Conservation (phyloP, 2,113 vertebrate species). For the Meles meles region DNA sequence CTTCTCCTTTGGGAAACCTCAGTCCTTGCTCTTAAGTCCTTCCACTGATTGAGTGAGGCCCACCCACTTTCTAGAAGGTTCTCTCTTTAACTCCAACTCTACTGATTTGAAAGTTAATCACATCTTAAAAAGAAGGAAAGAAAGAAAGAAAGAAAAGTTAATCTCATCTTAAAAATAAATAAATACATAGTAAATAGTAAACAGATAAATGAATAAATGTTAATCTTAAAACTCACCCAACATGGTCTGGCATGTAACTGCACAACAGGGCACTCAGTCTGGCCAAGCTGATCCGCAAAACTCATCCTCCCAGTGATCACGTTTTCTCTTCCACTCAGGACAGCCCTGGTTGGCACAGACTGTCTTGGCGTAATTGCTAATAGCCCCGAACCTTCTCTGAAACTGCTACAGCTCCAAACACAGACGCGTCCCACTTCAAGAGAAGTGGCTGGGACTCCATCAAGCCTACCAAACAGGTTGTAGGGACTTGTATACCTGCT, state of each 20-base stretch:
- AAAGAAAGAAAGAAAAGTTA: too few species aligned
- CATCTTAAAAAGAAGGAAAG: too few species aligned
- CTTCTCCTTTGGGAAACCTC: background rate
- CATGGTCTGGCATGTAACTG: background rate
- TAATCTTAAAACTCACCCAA: background rate
- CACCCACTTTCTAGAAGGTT: fast-evolving
- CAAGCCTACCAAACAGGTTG: background rate
- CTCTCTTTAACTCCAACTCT: background rate
- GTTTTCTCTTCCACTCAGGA: too few species aligned
- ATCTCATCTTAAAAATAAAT: too few species aligned
- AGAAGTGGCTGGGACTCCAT: background rate
- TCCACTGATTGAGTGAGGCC: background rate
- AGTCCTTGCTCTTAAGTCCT: background rate
- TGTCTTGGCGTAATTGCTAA: background rate
- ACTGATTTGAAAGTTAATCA: background rate
- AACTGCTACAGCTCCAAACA: background rate
- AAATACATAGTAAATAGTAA: too few species aligned
- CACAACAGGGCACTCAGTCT: fast-evolving
- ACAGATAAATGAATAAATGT: too few species aligned
- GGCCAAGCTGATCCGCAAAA: fast-evolving
- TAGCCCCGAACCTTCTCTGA: fast-evolving
- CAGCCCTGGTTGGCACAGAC: fast-evolving
- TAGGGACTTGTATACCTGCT: background rate
- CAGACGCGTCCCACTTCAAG: background rate
- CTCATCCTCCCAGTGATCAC: fast-evolving